These are phyloP conservation scores for Ranitomeya imitator DNA, from an alignment of 2,113 vertebrate genomes.

Conservation along the genomic window DNA sequence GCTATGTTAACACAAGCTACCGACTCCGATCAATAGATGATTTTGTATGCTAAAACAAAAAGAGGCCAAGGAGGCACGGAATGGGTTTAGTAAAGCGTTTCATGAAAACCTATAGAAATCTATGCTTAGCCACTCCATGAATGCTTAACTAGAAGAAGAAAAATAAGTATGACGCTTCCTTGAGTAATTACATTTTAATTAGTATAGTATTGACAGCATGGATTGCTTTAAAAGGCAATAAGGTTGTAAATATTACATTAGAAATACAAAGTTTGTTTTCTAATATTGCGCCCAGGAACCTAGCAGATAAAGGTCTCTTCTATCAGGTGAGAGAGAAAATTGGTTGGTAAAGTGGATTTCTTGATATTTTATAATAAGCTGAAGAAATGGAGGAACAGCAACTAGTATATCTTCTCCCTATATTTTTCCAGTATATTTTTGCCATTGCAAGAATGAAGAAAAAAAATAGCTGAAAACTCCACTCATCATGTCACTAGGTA, in stretches of 20 bases:
- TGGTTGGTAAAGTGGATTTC: not conserved
- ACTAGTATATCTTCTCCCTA: not conserved
- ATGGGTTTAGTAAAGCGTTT: not conserved
- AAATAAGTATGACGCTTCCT: not conserved
- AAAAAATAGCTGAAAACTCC: not conserved
- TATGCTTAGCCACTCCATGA: not conserved
- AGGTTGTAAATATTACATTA: not conserved
- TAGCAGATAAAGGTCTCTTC: not conserved
- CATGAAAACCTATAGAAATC: conserved; percentile 30
- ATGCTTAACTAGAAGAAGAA: not conserved
- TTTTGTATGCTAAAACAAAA: conserved; percentile 37
- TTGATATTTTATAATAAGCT: not conserved
- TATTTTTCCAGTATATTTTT: not conserved
- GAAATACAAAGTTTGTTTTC: not conserved
- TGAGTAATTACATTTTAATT: not conserved
- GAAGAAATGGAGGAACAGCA: not conserved
- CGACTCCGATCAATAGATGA: conserved; percentile 39
- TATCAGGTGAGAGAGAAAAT: not conserved
- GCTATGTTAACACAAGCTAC: conserved; percentile 37
- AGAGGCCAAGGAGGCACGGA: not conserved
- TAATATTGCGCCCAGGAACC: not conserved
- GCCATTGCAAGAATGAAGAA: too few relatives aligned
- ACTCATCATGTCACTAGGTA: not conserved
- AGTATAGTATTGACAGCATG: not conserved
- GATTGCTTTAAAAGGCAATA: not conserved